Evolutionary conservation across 2,888 invertebrate species (phyloP), one percentile per base, ranked within the genome.

Genomic region (Coremacera marginata): DNA sequence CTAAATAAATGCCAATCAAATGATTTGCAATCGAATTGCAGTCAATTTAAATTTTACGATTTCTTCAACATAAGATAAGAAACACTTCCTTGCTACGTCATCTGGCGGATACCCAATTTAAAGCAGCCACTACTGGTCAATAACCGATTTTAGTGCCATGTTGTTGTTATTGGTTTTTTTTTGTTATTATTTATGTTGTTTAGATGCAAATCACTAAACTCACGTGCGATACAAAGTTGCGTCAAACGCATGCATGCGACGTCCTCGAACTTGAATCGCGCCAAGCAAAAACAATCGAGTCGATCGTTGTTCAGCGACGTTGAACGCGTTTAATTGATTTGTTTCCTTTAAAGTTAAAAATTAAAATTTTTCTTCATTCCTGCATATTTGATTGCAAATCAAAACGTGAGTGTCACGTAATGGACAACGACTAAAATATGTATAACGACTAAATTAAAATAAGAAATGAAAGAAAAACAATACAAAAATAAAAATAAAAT

Each of bases 11-110:
- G 25, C 22, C 19, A 65, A 11, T 14, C 49, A 68, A 68, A 51
- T 68, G 68, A 68, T 44, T 16, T 68, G 68, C 68, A 68, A 68
- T 44, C 37, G 51, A 49, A 27, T 68, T 27, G 49, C 68, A 37
- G 25, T 60, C 60, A 60, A 60, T 60, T 60, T 14, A 22, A 11
- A 60, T 16, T 1, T 5, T 60, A 25, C 11, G 44, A 44, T 44
- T 44, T 44, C 44, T 44, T 44, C 44, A 44, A 37, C 37, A 37
- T 37, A 37, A 37, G 37, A 37, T 37, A 37, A 44, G 3, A 44
- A 44, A 44, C 14, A 44, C 44, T 44, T 44, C 44, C 44, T 44
- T 44, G 44, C 44, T 44, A 14, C 11, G 44, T 44, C 44, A 44
- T 44, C 44, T 44, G 44, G 44, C 14, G 44, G 11, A 44, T 11